Conservation (phyloP, 2,797 vertebrate genomes). For the Pogonophryne albipinna region DNA sequence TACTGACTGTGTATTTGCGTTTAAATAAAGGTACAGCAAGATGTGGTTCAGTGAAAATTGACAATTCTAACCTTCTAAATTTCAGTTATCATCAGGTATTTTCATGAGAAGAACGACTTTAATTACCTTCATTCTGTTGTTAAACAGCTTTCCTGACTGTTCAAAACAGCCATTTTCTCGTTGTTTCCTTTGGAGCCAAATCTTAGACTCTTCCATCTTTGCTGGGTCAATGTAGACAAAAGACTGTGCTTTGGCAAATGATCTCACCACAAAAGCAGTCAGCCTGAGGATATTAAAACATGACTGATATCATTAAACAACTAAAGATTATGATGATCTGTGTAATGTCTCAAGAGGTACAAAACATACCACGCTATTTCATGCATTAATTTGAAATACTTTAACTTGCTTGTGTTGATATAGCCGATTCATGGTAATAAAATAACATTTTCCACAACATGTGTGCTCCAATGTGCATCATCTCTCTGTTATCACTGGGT, state of each 20-base stretch:
- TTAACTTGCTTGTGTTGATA: not conserved
- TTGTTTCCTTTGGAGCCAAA: conserved; percentile 83
- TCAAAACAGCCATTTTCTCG: conserved; percentile 83
- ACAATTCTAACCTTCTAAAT: not conserved
- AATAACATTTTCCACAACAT: too few relatives aligned
- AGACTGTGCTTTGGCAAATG: conserved; percentile 83
- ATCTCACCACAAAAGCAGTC: conserved; percentile 90
- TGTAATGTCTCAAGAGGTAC: not conserved
- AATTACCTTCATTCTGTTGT: conserved; percentile 87
- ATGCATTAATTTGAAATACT: not conserved
- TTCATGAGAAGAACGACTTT: not conserved
- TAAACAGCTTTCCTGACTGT: conserved; percentile 83
- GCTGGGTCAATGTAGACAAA: conserved; percentile 86
- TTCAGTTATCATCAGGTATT: too few relatives aligned
- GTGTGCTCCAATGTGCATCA: not conserved
- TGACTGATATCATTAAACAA: not conserved
- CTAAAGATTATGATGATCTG: not conserved
- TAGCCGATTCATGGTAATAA: too few relatives aligned
- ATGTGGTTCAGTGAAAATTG: not conserved
- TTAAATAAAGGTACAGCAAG: not conserved
- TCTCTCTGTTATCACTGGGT: not conserved
- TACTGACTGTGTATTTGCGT: not conserved
- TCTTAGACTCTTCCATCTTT: conserved; percentile 73
- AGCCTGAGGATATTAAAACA: conserved; percentile 77
- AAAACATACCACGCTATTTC: not conserved